These are phyloP conservation scores for Arenaria interpres DNA, from an alignment of 2,113 vertebrate species.

Conservation along the genomic window DNA sequence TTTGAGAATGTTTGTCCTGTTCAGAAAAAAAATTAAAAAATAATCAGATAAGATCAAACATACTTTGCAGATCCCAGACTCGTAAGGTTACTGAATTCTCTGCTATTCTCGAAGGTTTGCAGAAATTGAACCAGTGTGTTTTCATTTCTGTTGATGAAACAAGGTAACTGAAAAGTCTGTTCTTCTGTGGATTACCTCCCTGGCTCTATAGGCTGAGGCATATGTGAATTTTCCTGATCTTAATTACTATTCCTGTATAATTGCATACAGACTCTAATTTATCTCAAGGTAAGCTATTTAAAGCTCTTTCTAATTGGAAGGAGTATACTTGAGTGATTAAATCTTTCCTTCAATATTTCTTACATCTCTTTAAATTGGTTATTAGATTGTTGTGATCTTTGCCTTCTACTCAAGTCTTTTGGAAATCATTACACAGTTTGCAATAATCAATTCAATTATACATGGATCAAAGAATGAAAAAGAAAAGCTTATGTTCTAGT, in stretches of 20 bases:
- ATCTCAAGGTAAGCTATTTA: slow-evolving; percentile 69
- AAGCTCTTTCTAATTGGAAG: slow-evolving; percentile 65
- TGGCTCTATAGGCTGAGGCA: not conserved
- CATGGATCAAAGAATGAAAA: slow-evolving; percentile 52
- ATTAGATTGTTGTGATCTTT: slow-evolving; percentile 63
- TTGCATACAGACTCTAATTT: slow-evolving; percentile 52
- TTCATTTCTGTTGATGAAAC: not conserved
- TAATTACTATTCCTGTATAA: slow-evolving; percentile 64
- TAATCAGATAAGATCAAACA: not conserved
- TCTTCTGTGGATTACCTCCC: not conserved
- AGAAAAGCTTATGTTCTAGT: slow-evolving; percentile 67
- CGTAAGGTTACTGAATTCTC: not conserved
- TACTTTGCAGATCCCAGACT: not conserved
- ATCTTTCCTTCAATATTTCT: slow-evolving; percentile 67
- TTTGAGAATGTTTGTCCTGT: not conserved
- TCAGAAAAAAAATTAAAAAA: not conserved
- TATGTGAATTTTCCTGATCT: slow-evolving; percentile 51
- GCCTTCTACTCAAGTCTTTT: slow-evolving; percentile 46
- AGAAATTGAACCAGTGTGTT: not conserved
- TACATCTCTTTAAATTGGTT: slow-evolving; percentile 58
- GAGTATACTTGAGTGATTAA: slow-evolving; percentile 61
- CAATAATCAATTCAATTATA: slow-evolving; percentile 69
- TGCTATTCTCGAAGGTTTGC: not conserved
- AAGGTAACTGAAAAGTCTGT: not conserved
- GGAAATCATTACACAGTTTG: slow-evolving; percentile 62